Base-by-base conservation (phyloP, 2,797 vertebrate species). In the Masticophis lateralis region DNA sequence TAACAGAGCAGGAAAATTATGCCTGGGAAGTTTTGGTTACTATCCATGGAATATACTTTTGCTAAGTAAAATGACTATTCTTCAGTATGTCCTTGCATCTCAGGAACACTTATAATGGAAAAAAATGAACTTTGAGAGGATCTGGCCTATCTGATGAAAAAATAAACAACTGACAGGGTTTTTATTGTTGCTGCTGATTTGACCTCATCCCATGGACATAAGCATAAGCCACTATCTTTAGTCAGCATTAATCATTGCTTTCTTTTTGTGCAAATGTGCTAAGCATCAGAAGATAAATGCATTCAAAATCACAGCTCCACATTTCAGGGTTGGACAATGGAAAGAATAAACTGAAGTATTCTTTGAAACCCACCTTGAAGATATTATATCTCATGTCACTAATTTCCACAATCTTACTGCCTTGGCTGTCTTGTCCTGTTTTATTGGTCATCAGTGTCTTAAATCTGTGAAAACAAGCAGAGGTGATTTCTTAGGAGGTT, bases 311-410 rank as follows among this genome's bases (percentile, higher is more conserved):
- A 1, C 56, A 13, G 9, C 22, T 55, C 69, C 20, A 83, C 79
- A 8, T 28, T 56, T 90, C 92, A 37, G 4, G 3, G 2, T 55
- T 43, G 43, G 12, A 8, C 69, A 89, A 16, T 1, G 60, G 3
- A 3, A 22, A 59, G 79, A 87, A n/a, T 59, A 91, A 51, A 89
- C 92, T 55, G 12, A 69, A 13, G 89, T 74, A 60, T 8, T 22
- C 5, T 0, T 1, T 27, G 61, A 91, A 5, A 83, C 96, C 0
- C 97, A 99, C 99, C 99, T 99, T 98, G 93, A 99, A 99, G 88
- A 99, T 98, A 92, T 96, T 98, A 97, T 99, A 99, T 94, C 98
- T 99, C 96, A 99, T 95, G 2, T 99, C 98, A 0, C 96, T 97
- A 96, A 99, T 99, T 96, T 99, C 98, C 0, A 99, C 98, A 43